These are phyloP conservation scores for Sebastes variabilis DNA, from an alignment of 2,797 vertebrate genomes.

Conservation along the genomic window DNA sequence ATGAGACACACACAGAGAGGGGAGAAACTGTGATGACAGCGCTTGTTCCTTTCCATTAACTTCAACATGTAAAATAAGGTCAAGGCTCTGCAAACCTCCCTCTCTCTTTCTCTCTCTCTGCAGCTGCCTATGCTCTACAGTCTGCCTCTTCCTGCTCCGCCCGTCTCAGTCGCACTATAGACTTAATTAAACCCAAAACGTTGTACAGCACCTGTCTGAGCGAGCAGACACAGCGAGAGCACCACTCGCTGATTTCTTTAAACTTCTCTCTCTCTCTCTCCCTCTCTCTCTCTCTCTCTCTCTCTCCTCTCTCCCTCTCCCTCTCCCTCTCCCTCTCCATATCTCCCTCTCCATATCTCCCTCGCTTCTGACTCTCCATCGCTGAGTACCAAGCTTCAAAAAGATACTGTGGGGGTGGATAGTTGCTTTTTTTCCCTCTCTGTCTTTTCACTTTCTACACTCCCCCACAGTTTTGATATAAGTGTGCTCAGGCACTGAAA, in stretches of 20 bases:
- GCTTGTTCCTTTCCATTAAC: slow-evolving; percentile 79
- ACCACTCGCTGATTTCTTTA: slow-evolving; percentile 43
- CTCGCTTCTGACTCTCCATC: slow-evolving; percentile 29
- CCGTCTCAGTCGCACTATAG: slow-evolving; percentile 43
- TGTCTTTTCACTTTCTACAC: slow-evolving; percentile 65
- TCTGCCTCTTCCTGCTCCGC: slow-evolving; percentile 34
- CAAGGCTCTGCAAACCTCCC: slow-evolving; percentile 61
- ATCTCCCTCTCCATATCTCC: neutral
- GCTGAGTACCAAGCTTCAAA: slow-evolving; percentile 49
- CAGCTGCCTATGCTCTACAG: slow-evolving; percentile 42
- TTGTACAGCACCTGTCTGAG: slow-evolving; percentile 60
- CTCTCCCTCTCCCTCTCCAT: neutral
- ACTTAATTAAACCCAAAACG: slow-evolving; percentile 71
- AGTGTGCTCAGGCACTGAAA: slow-evolving; percentile 58
- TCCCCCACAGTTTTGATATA: slow-evolving; percentile 68
- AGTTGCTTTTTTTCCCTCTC: slow-evolving; percentile 22
- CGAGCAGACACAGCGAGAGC: slow-evolving; percentile 25
- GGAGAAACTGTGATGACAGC: slow-evolving; percentile 64
- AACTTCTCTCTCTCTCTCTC: slow-evolving; percentile 3
- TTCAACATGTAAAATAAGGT: slow-evolving; percentile 81
- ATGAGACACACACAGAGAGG: slow-evolving; percentile 27
- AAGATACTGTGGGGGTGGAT: slow-evolving; percentile 68
- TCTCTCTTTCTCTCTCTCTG: slow-evolving; percentile 17
- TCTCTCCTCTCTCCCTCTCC: too few relatives aligned
- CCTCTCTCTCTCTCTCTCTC: neutral